phyloP scores from a whole-genome alignment of 2,113 vertebrate genomes.

The Oreochromis niloticus region DNA sequence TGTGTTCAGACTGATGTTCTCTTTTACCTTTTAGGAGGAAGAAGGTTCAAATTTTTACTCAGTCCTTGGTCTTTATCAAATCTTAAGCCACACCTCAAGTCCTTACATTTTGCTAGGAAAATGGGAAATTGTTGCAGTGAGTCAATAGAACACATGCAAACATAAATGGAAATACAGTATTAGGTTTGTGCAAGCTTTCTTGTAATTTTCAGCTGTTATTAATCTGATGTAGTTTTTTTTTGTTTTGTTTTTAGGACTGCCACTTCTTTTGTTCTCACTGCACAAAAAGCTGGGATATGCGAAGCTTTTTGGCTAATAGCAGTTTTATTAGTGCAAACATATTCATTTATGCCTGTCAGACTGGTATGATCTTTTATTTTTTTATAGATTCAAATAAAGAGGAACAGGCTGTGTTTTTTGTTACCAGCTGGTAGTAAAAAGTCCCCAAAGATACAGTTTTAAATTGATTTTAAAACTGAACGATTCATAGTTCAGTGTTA shows the following conservation, averaged over 20 bases:
- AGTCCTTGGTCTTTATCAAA: neutral
- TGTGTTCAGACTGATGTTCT: neutral
- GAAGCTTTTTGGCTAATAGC: neutral
- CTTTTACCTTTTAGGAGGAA: neutral
- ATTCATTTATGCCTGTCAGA: neutral
- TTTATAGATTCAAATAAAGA: neutral
- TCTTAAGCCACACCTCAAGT: neutral
- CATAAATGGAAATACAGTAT: neutral
- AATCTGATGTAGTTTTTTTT: neutral
- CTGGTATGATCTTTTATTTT: neutral
- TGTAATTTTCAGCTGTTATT: neutral
- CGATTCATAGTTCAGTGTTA: fast-evolving
- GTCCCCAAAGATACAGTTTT: neutral
- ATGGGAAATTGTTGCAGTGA: neutral
- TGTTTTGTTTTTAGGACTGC: neutral
- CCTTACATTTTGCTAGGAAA: neutral
- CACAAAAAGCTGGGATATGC: neutral
- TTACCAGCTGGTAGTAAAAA: neutral
- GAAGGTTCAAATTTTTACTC: neutral
- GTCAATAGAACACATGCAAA: neutral
- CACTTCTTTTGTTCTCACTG: neutral
- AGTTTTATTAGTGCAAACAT: neutral
- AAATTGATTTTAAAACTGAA: neutral
- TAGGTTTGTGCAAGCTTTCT: neutral
- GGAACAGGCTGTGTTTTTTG: neutral